Base-by-base conservation (phyloP, 2,113 vertebrate species). In the Tonatia bakeri region DNA sequence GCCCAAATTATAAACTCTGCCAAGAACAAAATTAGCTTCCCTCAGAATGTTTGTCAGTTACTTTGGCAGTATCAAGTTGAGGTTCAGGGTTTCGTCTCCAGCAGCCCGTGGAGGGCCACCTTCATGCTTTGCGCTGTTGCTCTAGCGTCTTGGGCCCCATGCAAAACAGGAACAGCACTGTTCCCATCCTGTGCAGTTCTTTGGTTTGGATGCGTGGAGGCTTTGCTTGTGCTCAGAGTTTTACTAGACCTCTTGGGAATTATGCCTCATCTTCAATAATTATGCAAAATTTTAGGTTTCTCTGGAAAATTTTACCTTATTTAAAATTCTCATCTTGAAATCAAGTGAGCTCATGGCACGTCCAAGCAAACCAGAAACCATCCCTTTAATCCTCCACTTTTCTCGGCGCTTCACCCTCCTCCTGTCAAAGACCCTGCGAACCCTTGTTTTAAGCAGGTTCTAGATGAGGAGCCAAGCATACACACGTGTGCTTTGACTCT, bases 161-260 rank as follows among this genome's bases (percentile, higher is more conserved):
- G 14, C 14, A 26, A 36, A 36, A 91, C 2, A 1, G 36, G 22
- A 40, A 61, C 22, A 40, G 4, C 2, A 8, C 20, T 45, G 15
- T 3, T 40, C 13, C 40, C 1, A 1, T 12, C n/a, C 3, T 16
- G 2, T 15, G 26, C 3, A 15, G 3, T 20, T 20, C 16, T 67
- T 43, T 43, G 16, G 50, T 64, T 5, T 33, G 26, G 12, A 61
- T 31, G 28, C 7, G 54, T 17, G 36, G 28, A 38, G 86, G 11
- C 15, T 45, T 87, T 56, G 43, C 54, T 90, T 61, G 0, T 54
- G 24, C 36, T 90, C 36, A 59, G 36, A 54, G 19, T 84, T 87
- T 84, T 87, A 64, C 14, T 47, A 40, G n/a, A 28, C 12, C 11
- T n/a, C 10, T 65, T 92, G 14, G 72, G 6, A 92, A 76, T 31